phyloP scores from a whole-genome alignment of 2,888 invertebrate species.

The Brachynemurus nebulosus region DNA sequence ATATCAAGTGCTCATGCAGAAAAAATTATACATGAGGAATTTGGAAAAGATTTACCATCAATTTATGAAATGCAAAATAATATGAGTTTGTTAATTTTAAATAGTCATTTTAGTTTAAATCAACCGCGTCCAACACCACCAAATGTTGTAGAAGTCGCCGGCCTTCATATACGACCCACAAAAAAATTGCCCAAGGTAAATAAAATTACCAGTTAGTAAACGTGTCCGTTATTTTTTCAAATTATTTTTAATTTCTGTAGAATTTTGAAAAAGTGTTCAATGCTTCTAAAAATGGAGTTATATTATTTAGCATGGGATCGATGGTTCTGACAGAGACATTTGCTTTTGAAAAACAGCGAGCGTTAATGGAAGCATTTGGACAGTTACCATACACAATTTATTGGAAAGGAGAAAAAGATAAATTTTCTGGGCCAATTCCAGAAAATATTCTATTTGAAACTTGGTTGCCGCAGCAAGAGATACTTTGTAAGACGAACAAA shows the following conservation, averaged over 20 bases:
- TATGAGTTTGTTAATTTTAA: slow-evolving; percentile 39
- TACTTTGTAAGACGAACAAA: slow-evolving; percentile 40
- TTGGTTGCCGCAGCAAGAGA: slow-evolving; percentile 41
- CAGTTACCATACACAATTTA: slow-evolving; percentile 38
- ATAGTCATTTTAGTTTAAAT: slow-evolving; percentile 42
- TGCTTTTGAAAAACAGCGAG: slow-evolving; percentile 32
- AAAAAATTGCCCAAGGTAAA: slow-evolving; percentile 36
- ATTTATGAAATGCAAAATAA: slow-evolving; percentile 34
- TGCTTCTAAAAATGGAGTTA: slow-evolving; percentile 27
- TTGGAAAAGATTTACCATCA: slow-evolving; percentile 34
- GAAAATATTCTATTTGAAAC: slow-evolving; percentile 36
- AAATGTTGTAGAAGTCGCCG: slow-evolving; percentile 40
- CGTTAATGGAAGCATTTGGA: slow-evolving; percentile 37
- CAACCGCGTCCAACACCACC: slow-evolving; percentile 40
- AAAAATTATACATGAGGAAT: slow-evolving; percentile 22
- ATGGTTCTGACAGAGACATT: slow-evolving; percentile 42
- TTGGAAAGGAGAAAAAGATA: slow-evolving; percentile 37
- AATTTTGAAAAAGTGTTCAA: slow-evolving; percentile 22
- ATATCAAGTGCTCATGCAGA: no score
- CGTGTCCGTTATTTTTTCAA: neutral
- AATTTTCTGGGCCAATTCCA: slow-evolving; percentile 33
- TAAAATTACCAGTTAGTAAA: neutral
- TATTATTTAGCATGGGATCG: slow-evolving; percentile 45
- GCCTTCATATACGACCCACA: slow-evolving; percentile 33
- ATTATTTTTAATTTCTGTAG: slow-evolving; percentile 11